These are phyloP conservation scores for Alectura lathami DNA, from an alignment of 2,113 vertebrate species.

Conservation along the genomic window DNA sequence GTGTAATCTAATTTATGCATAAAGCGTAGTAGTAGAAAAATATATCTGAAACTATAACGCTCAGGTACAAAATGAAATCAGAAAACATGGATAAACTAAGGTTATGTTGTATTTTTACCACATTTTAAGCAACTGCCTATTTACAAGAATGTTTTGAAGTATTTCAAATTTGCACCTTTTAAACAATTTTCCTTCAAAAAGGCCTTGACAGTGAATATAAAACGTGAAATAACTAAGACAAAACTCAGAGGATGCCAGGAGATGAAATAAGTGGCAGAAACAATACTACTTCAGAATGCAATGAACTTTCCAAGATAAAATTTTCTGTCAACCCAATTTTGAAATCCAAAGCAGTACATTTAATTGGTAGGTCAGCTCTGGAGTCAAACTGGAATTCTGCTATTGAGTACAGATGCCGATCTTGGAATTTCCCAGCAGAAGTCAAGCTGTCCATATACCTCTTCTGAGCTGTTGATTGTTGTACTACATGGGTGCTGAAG, in stretches of 20 bases:
- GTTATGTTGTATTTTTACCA: neutral
- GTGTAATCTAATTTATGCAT: neutral
- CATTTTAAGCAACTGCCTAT: neutral
- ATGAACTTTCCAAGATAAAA: neutral
- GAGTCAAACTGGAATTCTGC: neutral
- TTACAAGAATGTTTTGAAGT: neutral
- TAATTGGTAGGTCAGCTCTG: neutral
- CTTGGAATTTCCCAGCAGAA: neutral
- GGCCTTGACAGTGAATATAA: neutral
- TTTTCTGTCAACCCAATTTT: neutral
- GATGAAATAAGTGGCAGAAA: neutral
- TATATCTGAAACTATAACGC: neutral
- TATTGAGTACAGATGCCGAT: neutral
- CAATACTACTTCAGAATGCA: neutral
- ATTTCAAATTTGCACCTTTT: neutral
- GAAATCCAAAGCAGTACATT: neutral
- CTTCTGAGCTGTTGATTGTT: neutral
- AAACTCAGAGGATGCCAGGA: neutral
- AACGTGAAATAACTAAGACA: neutral
- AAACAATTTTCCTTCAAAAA: neutral
- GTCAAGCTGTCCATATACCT: neutral
- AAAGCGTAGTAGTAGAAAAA: neutral
- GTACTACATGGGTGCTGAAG: neutral
- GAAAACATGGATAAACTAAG: neutral
- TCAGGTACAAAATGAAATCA: neutral